Evolutionary conservation across 2,888 invertebrate genomes (phyloP), one percentile per base, ranked within the genome.

Genomic region (Drosophila emarginata): DNA sequence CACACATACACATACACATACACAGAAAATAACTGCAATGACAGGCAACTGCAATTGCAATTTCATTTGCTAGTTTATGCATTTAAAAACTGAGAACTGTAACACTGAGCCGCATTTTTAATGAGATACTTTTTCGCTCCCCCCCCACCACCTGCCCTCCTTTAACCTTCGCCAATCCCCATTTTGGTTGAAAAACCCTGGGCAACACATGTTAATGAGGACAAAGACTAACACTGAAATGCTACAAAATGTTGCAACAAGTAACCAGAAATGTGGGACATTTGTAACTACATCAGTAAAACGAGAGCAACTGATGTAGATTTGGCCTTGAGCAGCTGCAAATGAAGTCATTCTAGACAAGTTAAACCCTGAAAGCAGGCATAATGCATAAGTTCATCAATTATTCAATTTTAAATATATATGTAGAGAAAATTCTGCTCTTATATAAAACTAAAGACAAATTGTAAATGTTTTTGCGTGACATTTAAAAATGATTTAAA

Each of bases 71-170:
- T 51, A 70, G 64, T 71, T 45, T 69, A 71, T 71, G 64, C 65
- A 65, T 51, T 67, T 64, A 51, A 57, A 21, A 45, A 45, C 45
- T 45, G 12, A 45, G 18, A 45, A 45, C 45, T 45, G 45, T 45
- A 59, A 40, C 36, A 57, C 53, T 26, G 51, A 50, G 67, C 21
- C 62, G 52, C 67, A n/a, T 59, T 67, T 85, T 82, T 82, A 82
- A 82, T 82, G 82, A 82, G 82, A 78, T 68, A 64, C 80, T 72
- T 77, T 82, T 78, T 18, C 11, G 4, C 32, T 9, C 11, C 32
- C 4, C 5, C 15, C 40, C 74, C 82, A 63, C 72, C 68, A 57
- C 74, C 54, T 66, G 64, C 74, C 74, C 52, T 11, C 7, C 52
- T 53, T 32, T 12, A 32, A 36, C 32, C 18, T 4, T 26, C 23